Base-by-base conservation (phyloP, 1,140 invertebrate genomes). In the Chironomus striatipennis region DNA sequence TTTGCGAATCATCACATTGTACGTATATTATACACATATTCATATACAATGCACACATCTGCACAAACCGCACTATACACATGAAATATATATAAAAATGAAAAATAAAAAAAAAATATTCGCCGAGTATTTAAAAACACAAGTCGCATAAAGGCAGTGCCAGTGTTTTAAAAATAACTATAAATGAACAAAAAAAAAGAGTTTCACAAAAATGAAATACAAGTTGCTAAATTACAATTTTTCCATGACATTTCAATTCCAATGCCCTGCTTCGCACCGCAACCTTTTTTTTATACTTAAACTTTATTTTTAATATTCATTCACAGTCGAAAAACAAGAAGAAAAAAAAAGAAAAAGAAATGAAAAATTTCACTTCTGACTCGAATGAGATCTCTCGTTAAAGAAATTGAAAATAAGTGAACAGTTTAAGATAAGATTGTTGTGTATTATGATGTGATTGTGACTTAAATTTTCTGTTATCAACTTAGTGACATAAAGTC, bases 181-280 rank as follows among this genome's bases (percentile, higher is more conserved):
- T 57, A 57, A 57, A 57, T 57, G 47, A 57, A 15, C 47, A 57
- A 57, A 57, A 34, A 34, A 34, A 34, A 34, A 34, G 5, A 57
- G 47, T 57, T 57, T 57, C 47, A 57, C 47, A 57, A 57, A 57
- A 57, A 57, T 57, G n/a, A 57, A n/a, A 57, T n/a, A 57, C 47
- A 57, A 57, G 47, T 57, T 57, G 47, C 47, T 57, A 57, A 57
- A 57, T 57, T 57, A 57, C 47, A 15, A 57, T 57, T 57, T 34
- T 57, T 57, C 47, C 47, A 57, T 57, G 47, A 57, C 47, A 57
- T 57, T 57, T 57, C 47, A 57, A 57, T 57, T 57, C 47, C 47
- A 57, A n/a, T 57, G 47, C 47, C 47, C 47, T 57, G 47, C 47
- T 57, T 57, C 47, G 15, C 47, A 57, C 47, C 47, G 47, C 47